Base-by-base conservation (phyloP, 2,888 invertebrate genomes). In the Strigamia maritima region DNA sequence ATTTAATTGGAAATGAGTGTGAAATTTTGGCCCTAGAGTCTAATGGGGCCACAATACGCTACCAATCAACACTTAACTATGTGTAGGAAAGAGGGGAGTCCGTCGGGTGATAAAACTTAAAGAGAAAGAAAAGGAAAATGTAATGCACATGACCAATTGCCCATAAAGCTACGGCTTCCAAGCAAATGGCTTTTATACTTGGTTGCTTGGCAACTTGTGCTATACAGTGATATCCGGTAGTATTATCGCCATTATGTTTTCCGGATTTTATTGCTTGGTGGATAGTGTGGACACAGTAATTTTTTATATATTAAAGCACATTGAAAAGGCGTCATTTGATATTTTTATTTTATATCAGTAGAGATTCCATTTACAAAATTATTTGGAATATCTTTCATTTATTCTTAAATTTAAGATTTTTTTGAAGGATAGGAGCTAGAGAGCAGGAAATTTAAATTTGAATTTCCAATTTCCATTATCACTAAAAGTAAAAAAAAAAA, bases 101-200 rank as follows among this genome's bases (percentile, higher is more conserved):
- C 60, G 22, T 60, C 60, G 22, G 3, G 24, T 22, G 60, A 60
- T 60, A 60, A 60, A 60, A 60, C 60, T 60, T 60, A 60, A 24
- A 22, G n/a, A 60, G 60, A 60, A 60, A 24, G 24, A 22, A 14
- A n/a, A 24, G 60, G 60, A 60, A 60, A 60, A 60, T 60, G 60
- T 60, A 60, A 60, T 22, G 60, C 60, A 60, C 60, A 60, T 22
- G 22, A 22, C 60, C 60, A 60, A 60, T 60, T 60, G 60, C 60
- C 60, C 60, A 60, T 60, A 60, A 60, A 60, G 60, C 60, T 60
- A 60, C 60, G 60, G 60, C 60, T 60, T 60, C 60, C 60, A 60
- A 60, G 60, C 60, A 60, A 60, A 60, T 60, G 60, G 60, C 60
- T 60, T 60, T 60, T 60, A 60, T 60, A 60, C 60, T 60, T 4